A percentile compares a stretch with the other conserved stretches of the same genome.
phyloP scores from a whole-genome alignment of 1,140 invertebrate species.

The Drosophila bocki region DNA sequence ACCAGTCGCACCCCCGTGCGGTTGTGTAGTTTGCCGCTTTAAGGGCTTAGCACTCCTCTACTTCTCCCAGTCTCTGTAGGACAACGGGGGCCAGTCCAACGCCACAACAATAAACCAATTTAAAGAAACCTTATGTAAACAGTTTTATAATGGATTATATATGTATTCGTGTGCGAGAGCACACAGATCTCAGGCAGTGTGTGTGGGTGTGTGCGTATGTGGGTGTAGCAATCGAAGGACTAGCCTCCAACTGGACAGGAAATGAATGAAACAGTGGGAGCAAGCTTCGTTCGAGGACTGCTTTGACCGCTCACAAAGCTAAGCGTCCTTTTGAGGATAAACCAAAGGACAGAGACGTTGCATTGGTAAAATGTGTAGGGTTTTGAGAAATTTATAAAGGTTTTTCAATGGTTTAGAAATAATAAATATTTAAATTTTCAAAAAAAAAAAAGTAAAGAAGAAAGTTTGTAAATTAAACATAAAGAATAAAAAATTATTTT shows the following conservation, averaged over 20 bases:
- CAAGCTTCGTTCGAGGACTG: background rate
- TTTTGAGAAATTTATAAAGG: too few relatives aligned
- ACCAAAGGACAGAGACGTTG: background rate
- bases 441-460: too few relatives aligned
- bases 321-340: slow-evolving; percentile 7
- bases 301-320: slow-evolving; percentile 7
- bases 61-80: background rate
- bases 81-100: slow-evolving; percentile 17
- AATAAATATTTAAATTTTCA: too few relatives aligned
- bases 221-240: slow-evolving; percentile 7
- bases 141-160: slow-evolving; percentile 80
- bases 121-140: slow-evolving; percentile 81
- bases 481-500: fast-evolving
- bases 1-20: slow-evolving; percentile 16
- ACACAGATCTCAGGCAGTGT: background rate
- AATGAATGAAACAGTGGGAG: slow-evolving; percentile 46
- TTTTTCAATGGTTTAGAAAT: background rate
- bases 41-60: slow-evolving; percentile 44
- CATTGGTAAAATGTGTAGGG: background rate
- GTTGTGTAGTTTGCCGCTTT: slow-evolving; percentile 45
- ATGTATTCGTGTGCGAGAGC: slow-evolving; percentile 40
- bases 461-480: background rate
- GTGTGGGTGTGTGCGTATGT: slow-evolving; percentile 8
- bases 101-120: slow-evolving; percentile 79
- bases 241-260: slow-evolving; percentile 16